Base-by-base conservation (phyloP, 2,797 vertebrate species). In the Acipenser oxyrinchus region DNA sequence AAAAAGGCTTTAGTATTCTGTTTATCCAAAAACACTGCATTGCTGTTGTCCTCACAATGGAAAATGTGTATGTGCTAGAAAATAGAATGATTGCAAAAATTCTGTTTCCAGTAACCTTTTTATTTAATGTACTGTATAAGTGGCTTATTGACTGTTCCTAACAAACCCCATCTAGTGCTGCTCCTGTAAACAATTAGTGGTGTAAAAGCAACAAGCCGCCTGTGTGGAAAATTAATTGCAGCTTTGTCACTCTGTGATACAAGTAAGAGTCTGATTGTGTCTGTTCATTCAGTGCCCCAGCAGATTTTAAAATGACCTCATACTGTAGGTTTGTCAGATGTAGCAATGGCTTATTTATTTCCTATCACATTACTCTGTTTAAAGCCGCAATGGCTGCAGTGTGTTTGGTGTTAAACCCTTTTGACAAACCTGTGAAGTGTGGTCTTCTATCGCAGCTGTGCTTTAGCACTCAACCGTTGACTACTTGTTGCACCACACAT, bases 51-150 rank as follows among this genome's bases (percentile, higher is more conserved):
- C 37, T 37, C 37, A 77, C 73, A 67, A 77, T 88, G 88, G 88
- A 90, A 91, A 89, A 88, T 88, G 80, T 78, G 75, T 82, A 76
- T 77, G 79, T 80, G 6, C 78, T 80, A 78, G 82, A 81, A 82
- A 81, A 70, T 77, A 6, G 69, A 78, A 84, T 77, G 83, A 83
- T 71, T 84, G 82, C 74, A 81, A 81, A 84, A 79, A 87, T 85
- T 81, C 84, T 88, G 86, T 90, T 88, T 85, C 83, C 83, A 73
- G 73, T 86, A 89, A 87, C 87, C 89, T 88, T 86, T 90, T 88
- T 90, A 83, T 86, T 83, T 87, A 90, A 91, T 91, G 89, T 84
- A 83, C 84, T 83, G 76, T 85, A 79, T 75, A 80, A 71, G 75
- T 76, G 81, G 75, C 79, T 82, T 67, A 67, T 67, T 67, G 66